Percentiles rank a stretch among this genome's conserved stretches.
Evolutionary conservation across 2,888 invertebrate species (phyloP).

Genomic region (Pyrochroa serraticornis): DNA sequence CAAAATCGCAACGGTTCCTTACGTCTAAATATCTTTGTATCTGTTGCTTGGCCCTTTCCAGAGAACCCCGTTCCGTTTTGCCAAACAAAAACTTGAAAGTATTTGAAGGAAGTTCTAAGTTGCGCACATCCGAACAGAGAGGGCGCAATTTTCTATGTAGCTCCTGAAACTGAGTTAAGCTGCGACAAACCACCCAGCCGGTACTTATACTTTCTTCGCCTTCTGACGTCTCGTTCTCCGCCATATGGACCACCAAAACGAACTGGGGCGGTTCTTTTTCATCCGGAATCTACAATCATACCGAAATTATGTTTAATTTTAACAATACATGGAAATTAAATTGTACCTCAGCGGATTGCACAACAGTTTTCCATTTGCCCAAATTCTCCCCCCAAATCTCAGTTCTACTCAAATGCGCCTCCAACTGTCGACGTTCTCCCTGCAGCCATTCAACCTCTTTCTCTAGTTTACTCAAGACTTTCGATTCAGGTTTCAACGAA

Average conservation of each 20-base stretch:
- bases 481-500: constrained; percentile 84
- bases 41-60: constrained; percentile 82
- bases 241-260: constrained; percentile 80
- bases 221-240: constrained; percentile 66
- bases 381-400: constrained; percentile 91
- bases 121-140: constrained; percentile 80
- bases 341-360: constrained; percentile 78
- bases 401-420: constrained; percentile 83
- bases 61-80: constrained; percentile 77
- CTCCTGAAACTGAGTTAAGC: constrained; percentile 72
- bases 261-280: constrained; percentile 69
- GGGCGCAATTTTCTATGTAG: constrained; percentile 84
- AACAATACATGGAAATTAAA: too few relatives aligned
- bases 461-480: constrained; percentile 78
- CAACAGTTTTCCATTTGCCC: constrained; percentile 85
- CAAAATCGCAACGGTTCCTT: constrained; percentile 50
- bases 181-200: constrained; percentile 71
- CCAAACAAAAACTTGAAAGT: constrained; percentile 83
- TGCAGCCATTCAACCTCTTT: constrained; percentile 84
- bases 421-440: constrained; percentile 79
- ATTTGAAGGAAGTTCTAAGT: constrained; percentile 81
- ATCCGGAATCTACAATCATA: constrained; percentile 55
- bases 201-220: constrained; percentile 64
- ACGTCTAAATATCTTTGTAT: constrained; percentile 88
- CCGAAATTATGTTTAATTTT: too few relatives aligned